Evolutionary conservation across 2,888 invertebrate genomes (phyloP).

Genomic region (Callyntrura guangdongensis): DNA sequence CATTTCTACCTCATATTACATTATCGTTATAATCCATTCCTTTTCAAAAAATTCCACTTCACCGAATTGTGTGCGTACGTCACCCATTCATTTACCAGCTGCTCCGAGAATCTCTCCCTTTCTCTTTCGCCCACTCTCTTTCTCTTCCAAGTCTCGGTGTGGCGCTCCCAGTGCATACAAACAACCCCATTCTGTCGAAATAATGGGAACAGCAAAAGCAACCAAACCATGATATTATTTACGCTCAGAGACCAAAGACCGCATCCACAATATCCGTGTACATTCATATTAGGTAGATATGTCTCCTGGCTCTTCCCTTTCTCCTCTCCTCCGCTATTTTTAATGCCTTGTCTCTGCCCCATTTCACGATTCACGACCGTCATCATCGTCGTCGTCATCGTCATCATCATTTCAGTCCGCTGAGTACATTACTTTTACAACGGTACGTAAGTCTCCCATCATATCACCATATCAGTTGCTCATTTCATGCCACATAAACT

Average conservation of each 20-base stretch:
- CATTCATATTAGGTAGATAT: neutral
- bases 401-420: conserved; percentile 53
- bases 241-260: conserved; percentile 32
- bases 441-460: neutral
- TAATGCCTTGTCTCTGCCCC: conserved; percentile 40
- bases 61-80: too few species aligned
- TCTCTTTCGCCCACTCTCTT: conserved; percentile 8
- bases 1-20: conserved; percentile 11
- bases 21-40: conserved; percentile 8
- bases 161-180: conserved; percentile 7
- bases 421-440: conserved; percentile 30
- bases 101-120: neutral
- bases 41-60: neutral
- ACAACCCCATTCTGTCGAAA: neutral
- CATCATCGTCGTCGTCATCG: conserved; percentile 42
- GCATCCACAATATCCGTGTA: neutral
- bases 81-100: too few species aligned
- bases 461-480: conserved; percentile 59
- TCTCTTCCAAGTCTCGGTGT: too few species aligned
- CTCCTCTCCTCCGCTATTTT: conserved; percentile 6
- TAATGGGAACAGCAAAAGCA: neutral
- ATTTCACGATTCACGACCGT: conserved; percentile 52
- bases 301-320: neutral
- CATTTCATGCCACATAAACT: conserved; percentile 74
- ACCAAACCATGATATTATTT: conserved; percentile 31